phyloP scores from a whole-genome alignment of 2,888 invertebrate genomes.

The Heliconius aoede region DNA sequence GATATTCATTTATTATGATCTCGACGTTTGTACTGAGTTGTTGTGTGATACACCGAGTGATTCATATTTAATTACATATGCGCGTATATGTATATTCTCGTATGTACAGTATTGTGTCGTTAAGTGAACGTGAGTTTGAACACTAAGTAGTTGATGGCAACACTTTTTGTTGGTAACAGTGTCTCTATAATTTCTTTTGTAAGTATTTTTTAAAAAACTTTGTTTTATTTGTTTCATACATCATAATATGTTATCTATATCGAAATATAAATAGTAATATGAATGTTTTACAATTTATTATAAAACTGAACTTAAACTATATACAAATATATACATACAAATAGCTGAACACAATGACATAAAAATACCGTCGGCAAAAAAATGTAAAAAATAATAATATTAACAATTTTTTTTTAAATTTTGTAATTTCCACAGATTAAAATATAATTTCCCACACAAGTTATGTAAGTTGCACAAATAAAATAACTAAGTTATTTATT shows the following conservation, averaged over 20 bases:
- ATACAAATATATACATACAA: no score
- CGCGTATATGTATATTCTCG: no score
- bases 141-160: background rate
- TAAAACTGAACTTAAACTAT: no score
- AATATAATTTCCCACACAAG: no score
- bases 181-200: slow-evolving; percentile 1
- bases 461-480: background rate
- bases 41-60: slow-evolving; percentile 6
- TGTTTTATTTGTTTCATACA: background rate
- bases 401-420: no score
- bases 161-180: background rate
- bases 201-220: background rate
- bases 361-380: no score
- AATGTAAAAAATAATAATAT: no score
- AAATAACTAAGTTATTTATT: background rate
- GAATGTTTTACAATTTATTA: no score
- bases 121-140: background rate
- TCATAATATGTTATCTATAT: no score
- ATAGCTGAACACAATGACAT: no score
- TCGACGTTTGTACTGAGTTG: background rate
- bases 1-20: slow-evolving; percentile 11
- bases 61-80: slow-evolving; percentile 1
- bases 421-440: no score
- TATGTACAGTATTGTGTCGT: background rate
- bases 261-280: no score